Percentiles rank a stretch among this genome's conserved stretches.
phyloP scores from a whole-genome alignment of 2,797 vertebrate species.

The Lutjanus argentimaculatus region DNA sequence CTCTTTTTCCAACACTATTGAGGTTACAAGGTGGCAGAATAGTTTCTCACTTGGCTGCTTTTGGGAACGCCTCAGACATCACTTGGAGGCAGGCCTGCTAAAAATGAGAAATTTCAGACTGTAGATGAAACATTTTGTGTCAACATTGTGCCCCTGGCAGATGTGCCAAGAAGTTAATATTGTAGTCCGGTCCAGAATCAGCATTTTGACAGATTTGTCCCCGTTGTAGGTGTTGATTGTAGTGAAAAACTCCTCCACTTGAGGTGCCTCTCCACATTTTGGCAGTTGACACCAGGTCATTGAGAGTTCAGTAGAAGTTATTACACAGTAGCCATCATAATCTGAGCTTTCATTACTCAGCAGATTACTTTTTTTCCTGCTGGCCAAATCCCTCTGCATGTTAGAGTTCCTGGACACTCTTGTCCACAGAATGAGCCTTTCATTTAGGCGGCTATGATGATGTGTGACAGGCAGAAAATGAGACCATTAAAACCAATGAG shows the following conservation, averaged over 20 bases:
- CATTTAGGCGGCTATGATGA: conserved; percentile 44
- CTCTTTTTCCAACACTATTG: not conserved
- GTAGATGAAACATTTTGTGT: conserved; percentile 26
- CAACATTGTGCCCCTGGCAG: conserved; percentile 17
- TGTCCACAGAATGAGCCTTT: conserved; percentile 37
- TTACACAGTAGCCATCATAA: conserved; percentile 53
- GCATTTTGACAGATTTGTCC: conserved; percentile 24
- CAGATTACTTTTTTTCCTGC: conserved; percentile 35
- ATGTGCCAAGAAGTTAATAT: conserved; percentile 22
- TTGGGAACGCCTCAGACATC: conserved; percentile 15
- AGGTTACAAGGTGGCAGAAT: conserved; percentile 30
- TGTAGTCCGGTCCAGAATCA: not conserved
- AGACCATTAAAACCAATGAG: conserved; percentile 42
- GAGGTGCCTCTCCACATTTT: conserved; percentile 22
- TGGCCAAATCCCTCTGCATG: conserved; percentile 41
- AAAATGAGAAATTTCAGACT: conserved; percentile 26
- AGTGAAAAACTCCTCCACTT: conserved; percentile 5
- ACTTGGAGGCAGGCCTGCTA: conserved; percentile 7
- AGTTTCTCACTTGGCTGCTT: conserved; percentile 28
- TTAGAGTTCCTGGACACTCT: conserved; percentile 30
- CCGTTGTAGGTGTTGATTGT: conserved; percentile 19
- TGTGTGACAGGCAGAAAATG: conserved; percentile 57
- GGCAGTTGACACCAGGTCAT: conserved; percentile 39
- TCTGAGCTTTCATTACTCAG: conserved; percentile 59
- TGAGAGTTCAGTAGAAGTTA: conserved; percentile 63